Conservation (phyloP, 2,797 vertebrate genomes). For the Poecilia wingei region DNA sequence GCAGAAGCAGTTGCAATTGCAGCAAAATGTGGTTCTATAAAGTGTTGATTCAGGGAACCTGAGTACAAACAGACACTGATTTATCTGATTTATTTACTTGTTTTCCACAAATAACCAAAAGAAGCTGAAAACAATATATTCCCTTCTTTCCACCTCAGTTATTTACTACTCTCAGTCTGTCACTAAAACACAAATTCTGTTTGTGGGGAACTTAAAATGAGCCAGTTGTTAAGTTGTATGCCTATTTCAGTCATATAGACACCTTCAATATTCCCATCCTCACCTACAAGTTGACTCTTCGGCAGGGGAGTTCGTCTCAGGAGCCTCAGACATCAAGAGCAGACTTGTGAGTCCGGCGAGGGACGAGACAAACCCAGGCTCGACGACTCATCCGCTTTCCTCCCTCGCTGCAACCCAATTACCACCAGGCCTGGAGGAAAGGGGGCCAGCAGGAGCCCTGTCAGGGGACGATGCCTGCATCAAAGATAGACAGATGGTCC, state of each 20-base stretch:
- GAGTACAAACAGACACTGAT: not conserved
- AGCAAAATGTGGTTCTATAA: not conserved
- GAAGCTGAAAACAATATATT: not conserved
- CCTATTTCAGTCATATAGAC: not conserved
- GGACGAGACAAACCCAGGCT: conserved; percentile 45
- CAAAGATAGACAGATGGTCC: conserved; percentile 70
- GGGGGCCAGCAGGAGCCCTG: conserved; percentile 40
- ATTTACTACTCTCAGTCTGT: not conserved
- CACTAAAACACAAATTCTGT: not conserved
- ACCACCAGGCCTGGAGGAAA: conserved; percentile 59
- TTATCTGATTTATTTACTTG: not conserved
- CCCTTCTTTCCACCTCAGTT: not conserved
- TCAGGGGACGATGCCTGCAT: conserved; percentile 55
- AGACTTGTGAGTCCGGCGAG: conserved; percentile 58
- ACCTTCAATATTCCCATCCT: not conserved
- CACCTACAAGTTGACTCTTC: conserved; percentile 14
- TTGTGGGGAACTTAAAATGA: not conserved
- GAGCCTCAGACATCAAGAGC: conserved; percentile 58
- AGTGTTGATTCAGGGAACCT: not conserved
- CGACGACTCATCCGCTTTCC: conserved; percentile 27
- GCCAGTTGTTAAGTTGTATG: conserved; percentile 5
- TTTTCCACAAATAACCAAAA: not conserved
- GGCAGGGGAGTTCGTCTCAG: conserved; percentile 40
- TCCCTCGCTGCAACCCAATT: conserved; percentile 63
- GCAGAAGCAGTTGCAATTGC: not conserved